phyloP scores from a whole-genome alignment of 2,888 invertebrate species.

The Hypolimnas misippus region DNA sequence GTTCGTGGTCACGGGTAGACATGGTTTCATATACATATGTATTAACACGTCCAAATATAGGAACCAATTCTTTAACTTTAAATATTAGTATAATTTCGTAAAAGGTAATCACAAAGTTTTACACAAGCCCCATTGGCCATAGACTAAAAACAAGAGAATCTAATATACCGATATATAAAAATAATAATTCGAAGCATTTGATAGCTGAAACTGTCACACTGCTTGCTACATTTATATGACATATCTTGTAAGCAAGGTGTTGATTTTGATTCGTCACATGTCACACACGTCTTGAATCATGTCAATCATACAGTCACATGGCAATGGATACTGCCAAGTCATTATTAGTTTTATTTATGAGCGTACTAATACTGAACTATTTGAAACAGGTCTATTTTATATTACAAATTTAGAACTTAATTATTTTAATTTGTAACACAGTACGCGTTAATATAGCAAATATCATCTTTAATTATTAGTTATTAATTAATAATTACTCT shows the following conservation, averaged over 20 bases:
- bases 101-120: no score
- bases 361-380: background rate
- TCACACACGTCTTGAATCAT: conserved; percentile 9
- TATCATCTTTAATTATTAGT: no score
- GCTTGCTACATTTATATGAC: background rate
- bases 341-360: conserved; percentile 12
- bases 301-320: conserved; percentile 14
- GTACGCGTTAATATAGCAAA: no score
- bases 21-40: no score
- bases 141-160: no score
- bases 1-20: no score
- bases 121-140: background rate
- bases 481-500: no score
- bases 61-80: no score
- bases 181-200: no score
- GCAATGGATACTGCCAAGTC: conserved; percentile 14
- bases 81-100: no score
- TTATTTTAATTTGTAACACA: background rate
- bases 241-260: conserved; percentile 8
- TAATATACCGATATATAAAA: no score
- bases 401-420: background rate
- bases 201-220: background rate
- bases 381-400: conserved; percentile 1
- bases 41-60: no score
- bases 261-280: conserved; percentile 8